phyloP scores from a whole-genome alignment of 1,140 invertebrate genomes.

The Stenopsyche tienmushanensis region DNA sequence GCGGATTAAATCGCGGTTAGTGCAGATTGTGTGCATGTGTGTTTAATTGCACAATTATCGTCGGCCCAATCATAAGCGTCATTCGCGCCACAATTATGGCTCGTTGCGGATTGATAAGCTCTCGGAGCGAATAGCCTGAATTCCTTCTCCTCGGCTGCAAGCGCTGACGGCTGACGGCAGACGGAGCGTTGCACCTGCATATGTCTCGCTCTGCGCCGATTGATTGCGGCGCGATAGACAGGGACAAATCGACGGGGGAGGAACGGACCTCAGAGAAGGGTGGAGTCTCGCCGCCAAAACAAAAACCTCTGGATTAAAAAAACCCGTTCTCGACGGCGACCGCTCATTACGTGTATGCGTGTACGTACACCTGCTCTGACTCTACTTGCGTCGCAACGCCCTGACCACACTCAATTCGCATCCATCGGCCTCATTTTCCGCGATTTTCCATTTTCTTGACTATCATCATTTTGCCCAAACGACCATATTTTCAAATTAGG shows the following conservation, averaged over 20 bases:
- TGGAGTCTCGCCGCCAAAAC: slow-evolving; percentile 31
- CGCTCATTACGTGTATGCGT: slow-evolving; percentile 27
- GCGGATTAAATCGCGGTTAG: too few relatives aligned
- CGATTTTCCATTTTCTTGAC: too few relatives aligned
- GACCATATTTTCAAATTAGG: too few relatives aligned
- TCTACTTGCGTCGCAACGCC: too few relatives aligned
- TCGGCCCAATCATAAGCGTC: too few relatives aligned
- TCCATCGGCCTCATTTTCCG: too few relatives aligned
- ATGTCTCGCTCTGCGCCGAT: slow-evolving; percentile 6
- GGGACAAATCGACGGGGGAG: not conserved
- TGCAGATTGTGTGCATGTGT: too few relatives aligned
- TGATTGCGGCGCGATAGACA: slow-evolving; percentile 4
- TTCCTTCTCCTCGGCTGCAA: not conserved
- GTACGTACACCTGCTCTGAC: slow-evolving; percentile 1
- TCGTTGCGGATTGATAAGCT: too few relatives aligned
- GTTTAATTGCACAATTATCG: too few relatives aligned
- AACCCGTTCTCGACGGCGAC: slow-evolving; percentile 30
- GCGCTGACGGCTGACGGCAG: not conserved
- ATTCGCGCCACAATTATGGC: too few relatives aligned
- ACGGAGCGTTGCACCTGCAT: not conserved
- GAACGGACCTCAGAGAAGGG: slow-evolving; percentile 21
- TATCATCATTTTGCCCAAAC: too few relatives aligned
- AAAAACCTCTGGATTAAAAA: slow-evolving; percentile 34
- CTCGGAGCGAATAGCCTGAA: not conserved
- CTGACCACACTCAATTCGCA: too few relatives aligned